Evolutionary conservation across 2,888 invertebrate species (phyloP), one percentile per base, ranked within the genome.

Genomic region (Agelastica alni): DNA sequence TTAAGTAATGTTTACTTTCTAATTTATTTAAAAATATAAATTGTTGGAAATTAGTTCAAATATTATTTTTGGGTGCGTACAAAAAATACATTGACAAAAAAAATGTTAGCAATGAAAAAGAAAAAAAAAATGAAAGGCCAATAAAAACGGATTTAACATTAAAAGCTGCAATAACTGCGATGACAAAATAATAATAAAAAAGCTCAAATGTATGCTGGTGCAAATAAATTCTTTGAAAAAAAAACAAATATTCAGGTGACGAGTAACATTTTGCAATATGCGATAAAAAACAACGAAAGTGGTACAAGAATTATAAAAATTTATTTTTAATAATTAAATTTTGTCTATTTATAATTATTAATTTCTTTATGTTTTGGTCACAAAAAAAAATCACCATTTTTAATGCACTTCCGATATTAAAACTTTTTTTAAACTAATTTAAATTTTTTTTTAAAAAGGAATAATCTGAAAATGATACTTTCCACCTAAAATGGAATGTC

Each of bases 131-230:
- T 53, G 45, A 49, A 63, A 63, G 62, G 64, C 58, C 67, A 66
- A 69, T 69, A 68, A 69, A 69, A 69, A 69, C 69, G 69, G 69
- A 68, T 69, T 61, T 20, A 55, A 64, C 63, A 63, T 57, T 54
- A 37, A 63, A 67, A 65, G 67, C 65, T 62, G 63, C 57, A 42
- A 53, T 55, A 59, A 58, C 56, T 59, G 48, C 53, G 43, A 20
- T 9, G 12, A 16, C 34, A 34, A 34, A n/a, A 56, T 52, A 45
- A 45, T 39, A 28, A 43, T n/a, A n/a, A n/a, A 51, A 39, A 48
- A 43, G 28, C 51, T 36, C 6, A 43, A 53, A 43, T 28, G 45
- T 31, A 26, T 43, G 57, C 41, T 56, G 42, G 32, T 39, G 31
- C 34, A 32, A 34, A 18, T 26, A 12, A 41, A 31, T 39, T 13